A percentile compares a stretch with the other conserved stretches of the same genome.
Conservation (phyloP, 2,888 invertebrate species). For the Seira musarum region DNA sequence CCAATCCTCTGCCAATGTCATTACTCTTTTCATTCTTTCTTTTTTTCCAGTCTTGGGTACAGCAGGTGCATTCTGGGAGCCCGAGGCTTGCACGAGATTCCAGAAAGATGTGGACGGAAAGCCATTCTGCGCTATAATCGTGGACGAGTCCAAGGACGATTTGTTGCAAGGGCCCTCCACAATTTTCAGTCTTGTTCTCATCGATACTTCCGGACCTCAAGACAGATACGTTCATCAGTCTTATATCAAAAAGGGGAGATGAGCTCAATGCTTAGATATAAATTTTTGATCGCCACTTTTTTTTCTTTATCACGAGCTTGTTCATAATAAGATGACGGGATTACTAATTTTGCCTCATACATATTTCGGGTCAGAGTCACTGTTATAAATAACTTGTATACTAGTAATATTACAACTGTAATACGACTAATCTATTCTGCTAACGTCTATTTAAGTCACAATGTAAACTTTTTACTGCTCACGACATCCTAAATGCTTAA, state of each 20-base stretch:
- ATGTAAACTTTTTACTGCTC: no score
- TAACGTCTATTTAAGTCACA: no score
- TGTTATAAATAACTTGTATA: no score
- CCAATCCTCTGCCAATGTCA: no score
- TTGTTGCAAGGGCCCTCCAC: slow-evolving; percentile 56
- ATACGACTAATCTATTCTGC: no score
- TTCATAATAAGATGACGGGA: no score
- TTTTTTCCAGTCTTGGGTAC: slow-evolving; percentile 53
- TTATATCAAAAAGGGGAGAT: slow-evolving; percentile 50
- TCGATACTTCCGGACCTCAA: slow-evolving; percentile 66
- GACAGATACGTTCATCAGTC: slow-evolving; percentile 66
- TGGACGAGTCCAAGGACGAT: slow-evolving; percentile 63
- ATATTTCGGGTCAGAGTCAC: no score
- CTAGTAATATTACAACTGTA: no score
- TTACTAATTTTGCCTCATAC: no score
- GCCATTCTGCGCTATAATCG: slow-evolving; percentile 65
- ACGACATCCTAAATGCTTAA: no score
- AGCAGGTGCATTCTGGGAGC: slow-evolving; percentile 56
- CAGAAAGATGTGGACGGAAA: slow-evolving; percentile 66
- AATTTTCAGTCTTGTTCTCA: slow-evolving; percentile 63
- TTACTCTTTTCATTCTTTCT: no score
- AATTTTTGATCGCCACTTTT: slow-evolving; percentile 1
- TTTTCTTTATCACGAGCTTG: slow-evolving; percentile 46
- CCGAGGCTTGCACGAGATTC: slow-evolving; percentile 65
- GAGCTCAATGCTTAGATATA: neutral